phyloP scores from a whole-genome alignment of 2,797 vertebrate genomes.

The Lepidocolaptes lacrymiger region DNA sequence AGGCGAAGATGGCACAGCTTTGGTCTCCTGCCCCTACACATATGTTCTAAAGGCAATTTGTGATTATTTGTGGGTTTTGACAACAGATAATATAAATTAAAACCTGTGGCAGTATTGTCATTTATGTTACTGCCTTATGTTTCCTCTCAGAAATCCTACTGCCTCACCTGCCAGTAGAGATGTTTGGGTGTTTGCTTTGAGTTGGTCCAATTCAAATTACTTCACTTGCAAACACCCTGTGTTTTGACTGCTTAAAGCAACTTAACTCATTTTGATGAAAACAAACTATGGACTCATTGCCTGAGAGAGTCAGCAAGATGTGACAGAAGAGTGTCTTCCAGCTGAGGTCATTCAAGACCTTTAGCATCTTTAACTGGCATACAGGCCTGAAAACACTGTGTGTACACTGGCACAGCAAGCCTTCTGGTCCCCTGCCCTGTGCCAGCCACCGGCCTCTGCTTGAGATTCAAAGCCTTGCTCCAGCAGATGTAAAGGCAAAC shows the following conservation, averaged over 20 bases:
- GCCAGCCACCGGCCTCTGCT: neutral
- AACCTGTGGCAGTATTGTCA: rapidly evolving
- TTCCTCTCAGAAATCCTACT: neutral
- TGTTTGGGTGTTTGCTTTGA: neutral
- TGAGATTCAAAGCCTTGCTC: neutral
- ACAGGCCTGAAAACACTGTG: neutral
- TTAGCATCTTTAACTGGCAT: neutral
- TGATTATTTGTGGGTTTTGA: neutral
- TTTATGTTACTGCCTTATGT: neutral
- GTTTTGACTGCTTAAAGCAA: neutral
- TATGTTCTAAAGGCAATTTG: neutral
- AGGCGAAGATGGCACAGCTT: neutral
- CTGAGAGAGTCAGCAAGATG: neutral
- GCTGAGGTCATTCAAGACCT: neutral
- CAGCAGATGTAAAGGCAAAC: neutral
- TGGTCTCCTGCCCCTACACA: rapidly evolving
- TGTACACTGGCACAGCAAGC: neutral
- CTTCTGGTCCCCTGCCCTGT: neutral
- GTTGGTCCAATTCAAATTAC: neutral
- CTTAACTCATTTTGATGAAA: neutral
- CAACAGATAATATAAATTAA: neutral
- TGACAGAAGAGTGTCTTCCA: neutral
- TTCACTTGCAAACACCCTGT: neutral
- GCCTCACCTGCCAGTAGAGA: neutral
- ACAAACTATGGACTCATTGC: neutral